Conservation (phyloP, 1,140 invertebrate species). For the Drosophila pandora region DNA sequence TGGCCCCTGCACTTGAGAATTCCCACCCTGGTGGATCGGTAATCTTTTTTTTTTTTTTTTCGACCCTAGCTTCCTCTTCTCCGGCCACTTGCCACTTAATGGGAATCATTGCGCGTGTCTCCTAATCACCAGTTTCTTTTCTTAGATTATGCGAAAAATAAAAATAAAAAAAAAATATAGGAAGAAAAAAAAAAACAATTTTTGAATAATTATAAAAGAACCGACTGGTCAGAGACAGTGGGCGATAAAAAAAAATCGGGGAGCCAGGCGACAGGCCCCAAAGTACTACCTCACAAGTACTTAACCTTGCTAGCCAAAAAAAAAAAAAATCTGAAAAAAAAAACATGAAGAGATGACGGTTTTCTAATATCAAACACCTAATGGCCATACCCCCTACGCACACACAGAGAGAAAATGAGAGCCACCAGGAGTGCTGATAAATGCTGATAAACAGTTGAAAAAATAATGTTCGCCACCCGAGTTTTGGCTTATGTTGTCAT, state of each 20-base stretch:
- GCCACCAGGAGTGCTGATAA: not conserved
- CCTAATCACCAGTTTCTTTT: slow-evolving; percentile 50
- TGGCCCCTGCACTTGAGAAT: slow-evolving; percentile 1
- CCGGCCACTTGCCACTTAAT: slow-evolving; percentile 23
- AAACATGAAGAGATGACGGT: not conserved
- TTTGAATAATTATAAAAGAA: slow-evolving; percentile 4
- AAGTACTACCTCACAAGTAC: not conserved
- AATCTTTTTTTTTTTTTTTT: slow-evolving; percentile 8
- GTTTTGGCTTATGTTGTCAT: slow-evolving; percentile 21
- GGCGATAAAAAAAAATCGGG: slow-evolving; percentile 15
- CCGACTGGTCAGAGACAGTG: slow-evolving; percentile 4
- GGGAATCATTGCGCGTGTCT: slow-evolving; percentile 46
- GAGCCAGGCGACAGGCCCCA: not conserved
- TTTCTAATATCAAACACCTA: not conserved
- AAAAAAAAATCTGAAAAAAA: not conserved
- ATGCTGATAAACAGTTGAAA: slow-evolving; percentile 14
- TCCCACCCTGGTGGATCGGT: slow-evolving; percentile 2
- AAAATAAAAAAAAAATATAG: too few relatives aligned
- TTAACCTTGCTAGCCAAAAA: not conserved
- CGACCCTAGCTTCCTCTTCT: slow-evolving; percentile 22
- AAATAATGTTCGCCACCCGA: slow-evolving; percentile 3
- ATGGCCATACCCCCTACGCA: slow-evolving; percentile 16
- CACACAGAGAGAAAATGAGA: not conserved
- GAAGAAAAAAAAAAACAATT: too few relatives aligned
- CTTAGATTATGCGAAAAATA: slow-evolving; percentile 34